Evolutionary conservation across 2,888 invertebrate species (phyloP).

Genomic region (Pediacus dermestoides): DNA sequence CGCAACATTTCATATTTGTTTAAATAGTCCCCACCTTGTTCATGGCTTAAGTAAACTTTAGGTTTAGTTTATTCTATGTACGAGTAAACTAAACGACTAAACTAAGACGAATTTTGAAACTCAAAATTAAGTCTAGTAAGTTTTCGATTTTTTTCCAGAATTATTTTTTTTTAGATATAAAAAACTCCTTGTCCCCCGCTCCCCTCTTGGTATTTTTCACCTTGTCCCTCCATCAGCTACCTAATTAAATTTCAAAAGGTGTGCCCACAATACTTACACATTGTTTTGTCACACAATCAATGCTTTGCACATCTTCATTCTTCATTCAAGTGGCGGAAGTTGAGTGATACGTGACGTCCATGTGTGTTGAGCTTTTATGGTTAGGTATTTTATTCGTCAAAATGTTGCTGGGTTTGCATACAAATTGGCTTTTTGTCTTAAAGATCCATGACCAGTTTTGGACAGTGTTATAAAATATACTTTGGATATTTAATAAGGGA

Average conservation of each 20-base stretch:
- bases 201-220: constrained; percentile 1
- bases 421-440: constrained; percentile 32
- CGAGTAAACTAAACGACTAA: no score
- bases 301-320: constrained; percentile 48
- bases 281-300: constrained; percentile 44
- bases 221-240: constrained; percentile 13
- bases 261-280: constrained; percentile 25
- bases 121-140: no score
- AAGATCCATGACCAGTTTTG: constrained; percentile 14
- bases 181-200: neutral
- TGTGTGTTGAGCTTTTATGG: constrained; percentile 42
- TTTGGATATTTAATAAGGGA: no score
- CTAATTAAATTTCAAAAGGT: constrained; percentile 21
- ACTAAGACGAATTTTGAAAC: no score
- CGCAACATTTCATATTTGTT: constrained; percentile 26
- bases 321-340: constrained; percentile 47
- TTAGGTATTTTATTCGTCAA: constrained; percentile 39
- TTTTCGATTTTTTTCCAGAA: no score
- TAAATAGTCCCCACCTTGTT: constrained; percentile 31
- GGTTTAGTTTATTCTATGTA: no score
- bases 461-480: no score
- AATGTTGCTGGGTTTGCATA: constrained; percentile 39
- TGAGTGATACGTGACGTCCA: constrained; percentile 44
- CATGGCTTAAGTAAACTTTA: no score
- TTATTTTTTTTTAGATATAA: no score